Evolutionary conservation across 2,888 invertebrate genomes (phyloP).

Genomic region (Heliconius ethilla): DNA sequence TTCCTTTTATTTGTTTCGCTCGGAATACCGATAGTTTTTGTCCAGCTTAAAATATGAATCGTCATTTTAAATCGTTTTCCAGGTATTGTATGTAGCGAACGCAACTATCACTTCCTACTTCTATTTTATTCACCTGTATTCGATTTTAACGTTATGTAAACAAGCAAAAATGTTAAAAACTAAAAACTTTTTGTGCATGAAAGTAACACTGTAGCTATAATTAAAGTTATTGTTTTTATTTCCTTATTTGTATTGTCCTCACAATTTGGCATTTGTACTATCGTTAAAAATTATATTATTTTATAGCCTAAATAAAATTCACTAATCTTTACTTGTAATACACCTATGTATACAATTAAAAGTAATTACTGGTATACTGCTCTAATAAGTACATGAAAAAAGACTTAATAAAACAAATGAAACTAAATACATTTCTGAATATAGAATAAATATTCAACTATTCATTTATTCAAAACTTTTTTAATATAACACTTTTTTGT

Average conservation of each 20-base stretch:
- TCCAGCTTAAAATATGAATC: conserved; percentile 32
- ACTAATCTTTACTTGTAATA: too few species aligned
- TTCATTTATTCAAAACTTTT: neutral
- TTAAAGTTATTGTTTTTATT: neutral
- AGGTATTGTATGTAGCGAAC: conserved; percentile 11
- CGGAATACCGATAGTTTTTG: conserved; percentile 31
- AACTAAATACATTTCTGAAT: neutral
- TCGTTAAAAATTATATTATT: too few species aligned
- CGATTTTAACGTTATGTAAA: conserved; percentile 6
- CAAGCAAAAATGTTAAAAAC: neutral
- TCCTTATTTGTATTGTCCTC: neutral
- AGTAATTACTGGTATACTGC: neutral
- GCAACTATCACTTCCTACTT: neutral
- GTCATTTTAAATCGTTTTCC: conserved; percentile 27
- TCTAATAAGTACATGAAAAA: neutral
- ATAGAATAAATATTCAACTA: neutral
- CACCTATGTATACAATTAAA: neutral
- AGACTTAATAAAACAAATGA: neutral
- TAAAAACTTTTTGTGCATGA: too few species aligned
- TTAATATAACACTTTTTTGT: conserved; percentile 16
- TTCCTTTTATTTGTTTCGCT: conserved; percentile 64
- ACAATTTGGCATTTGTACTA: neutral
- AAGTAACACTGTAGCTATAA: neutral
- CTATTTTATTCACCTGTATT: conserved; percentile 18
- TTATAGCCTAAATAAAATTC: too few species aligned